Conservation (phyloP, 2,797 vertebrate genomes). For the Channallabes apus region DNA sequence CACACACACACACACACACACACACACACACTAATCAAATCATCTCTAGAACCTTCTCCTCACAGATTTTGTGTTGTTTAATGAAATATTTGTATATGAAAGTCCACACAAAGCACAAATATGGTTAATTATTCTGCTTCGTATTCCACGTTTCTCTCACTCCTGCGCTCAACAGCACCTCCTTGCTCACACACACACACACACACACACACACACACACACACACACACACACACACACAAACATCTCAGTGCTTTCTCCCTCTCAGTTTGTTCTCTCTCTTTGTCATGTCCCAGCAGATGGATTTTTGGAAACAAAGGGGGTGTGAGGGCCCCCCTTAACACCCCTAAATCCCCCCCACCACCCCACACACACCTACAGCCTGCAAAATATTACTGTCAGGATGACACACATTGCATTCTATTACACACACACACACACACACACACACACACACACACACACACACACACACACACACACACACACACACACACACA, state of each 20-base stretch:
- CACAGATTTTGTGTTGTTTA: background rate
- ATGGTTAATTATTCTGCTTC: conserved; percentile 41
- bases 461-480: conserved; percentile 2
- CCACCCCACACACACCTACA: conserved; percentile 33
- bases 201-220: too few relatives aligned
- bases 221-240: background rate
- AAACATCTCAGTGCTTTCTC: conserved; percentile 51
- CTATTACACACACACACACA: conserved; percentile 30
- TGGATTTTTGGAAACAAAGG: conserved; percentile 85
- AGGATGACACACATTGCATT: conserved; percentile 56
- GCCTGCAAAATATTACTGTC: conserved; percentile 75
- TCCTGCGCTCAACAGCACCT: conserved; percentile 43
- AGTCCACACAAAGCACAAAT: conserved; percentile 13
- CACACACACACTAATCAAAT: conserved; percentile 33
- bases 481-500: conserved; percentile 42
- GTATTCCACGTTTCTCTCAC: conserved; percentile 53
- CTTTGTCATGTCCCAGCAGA: conserved; percentile 88
- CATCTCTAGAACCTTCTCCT: background rate
- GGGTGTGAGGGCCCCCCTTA: conserved; percentile 63
- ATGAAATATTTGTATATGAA: conserved; percentile 10
- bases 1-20: conserved; percentile 14
- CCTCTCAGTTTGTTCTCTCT: conserved; percentile 67
- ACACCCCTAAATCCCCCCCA: conserved; percentile 61
- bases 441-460: conserved; percentile 32
- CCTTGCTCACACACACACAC: background rate